Percentiles rank a stretch among this genome's conserved stretches.
These are phyloP conservation scores for Brachyalestes nurse DNA, from an alignment of 2,797 vertebrate genomes.

Conservation along the genomic window DNA sequence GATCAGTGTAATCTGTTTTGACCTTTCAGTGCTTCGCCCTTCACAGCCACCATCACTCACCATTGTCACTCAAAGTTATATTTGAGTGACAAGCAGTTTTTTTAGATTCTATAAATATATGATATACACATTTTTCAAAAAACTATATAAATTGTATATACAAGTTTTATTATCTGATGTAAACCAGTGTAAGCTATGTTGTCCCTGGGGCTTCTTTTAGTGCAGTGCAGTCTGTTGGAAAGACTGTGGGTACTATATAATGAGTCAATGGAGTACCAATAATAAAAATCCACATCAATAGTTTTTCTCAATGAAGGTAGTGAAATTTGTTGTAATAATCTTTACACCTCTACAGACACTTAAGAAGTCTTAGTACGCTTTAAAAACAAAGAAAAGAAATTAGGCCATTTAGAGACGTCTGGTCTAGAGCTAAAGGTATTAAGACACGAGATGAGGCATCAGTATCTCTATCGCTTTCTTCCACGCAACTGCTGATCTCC, in stretches of 20 bases:
- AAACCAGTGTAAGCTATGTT: not conserved
- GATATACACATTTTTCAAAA: too few species aligned
- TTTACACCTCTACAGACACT: not conserved
- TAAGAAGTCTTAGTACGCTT: not conserved
- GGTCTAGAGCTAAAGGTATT: constrained; percentile 13
- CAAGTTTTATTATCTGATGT: too few species aligned
- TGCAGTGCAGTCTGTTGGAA: not conserved
- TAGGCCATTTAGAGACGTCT: not conserved
- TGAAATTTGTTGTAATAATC: not conserved
- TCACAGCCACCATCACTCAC: too few species aligned
- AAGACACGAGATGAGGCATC: constrained; percentile 12
- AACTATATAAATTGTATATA: too few species aligned
- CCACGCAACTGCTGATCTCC: not conserved
- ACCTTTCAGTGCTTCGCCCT: too few species aligned
- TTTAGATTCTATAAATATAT: too few species aligned
- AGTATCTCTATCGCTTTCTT: constrained; percentile 7
- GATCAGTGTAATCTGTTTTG: too few species aligned
- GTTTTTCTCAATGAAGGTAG: not conserved
- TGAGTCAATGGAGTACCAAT: not conserved
- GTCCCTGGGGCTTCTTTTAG: not conserved
- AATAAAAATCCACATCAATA: too few species aligned
- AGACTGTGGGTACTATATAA: too few species aligned
- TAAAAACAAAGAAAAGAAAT: not conserved
- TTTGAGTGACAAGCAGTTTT: too few species aligned
- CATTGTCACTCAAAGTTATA: too few species aligned